These are phyloP conservation scores for Cervus canadensis DNA, from an alignment of 2,113 vertebrate species.

Conservation along the genomic window DNA sequence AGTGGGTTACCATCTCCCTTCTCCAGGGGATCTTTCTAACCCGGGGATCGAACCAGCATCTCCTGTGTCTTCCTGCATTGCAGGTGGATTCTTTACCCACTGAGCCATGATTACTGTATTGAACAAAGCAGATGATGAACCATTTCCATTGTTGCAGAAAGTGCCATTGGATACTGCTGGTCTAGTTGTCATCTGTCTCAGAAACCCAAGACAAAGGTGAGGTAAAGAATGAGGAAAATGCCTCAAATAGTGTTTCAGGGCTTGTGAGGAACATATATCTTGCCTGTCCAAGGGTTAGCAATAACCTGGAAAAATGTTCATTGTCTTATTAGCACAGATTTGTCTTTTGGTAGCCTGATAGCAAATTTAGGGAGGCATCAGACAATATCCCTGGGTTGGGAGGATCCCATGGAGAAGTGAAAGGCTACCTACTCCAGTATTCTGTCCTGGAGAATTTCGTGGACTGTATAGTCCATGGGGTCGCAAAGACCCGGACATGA, in stretches of 20 bases:
- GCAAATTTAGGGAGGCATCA: background rate
- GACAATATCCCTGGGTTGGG: background rate
- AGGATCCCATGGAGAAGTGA: background rate
- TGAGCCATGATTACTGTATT: background rate
- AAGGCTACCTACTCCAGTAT: background rate
- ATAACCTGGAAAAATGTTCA: background rate
- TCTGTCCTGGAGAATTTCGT: background rate
- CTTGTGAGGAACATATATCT: background rate
- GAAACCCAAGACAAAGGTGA: background rate
- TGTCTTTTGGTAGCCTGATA: background rate
- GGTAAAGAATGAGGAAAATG: background rate
- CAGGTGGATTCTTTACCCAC: background rate
- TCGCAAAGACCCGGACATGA: background rate
- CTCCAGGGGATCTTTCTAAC: background rate
- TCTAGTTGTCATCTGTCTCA: background rate
- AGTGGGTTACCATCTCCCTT: background rate
- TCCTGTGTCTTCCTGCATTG: background rate
- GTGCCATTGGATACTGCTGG: background rate
- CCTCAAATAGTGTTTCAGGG: background rate
- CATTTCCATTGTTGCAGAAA: background rate
- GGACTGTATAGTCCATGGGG: background rate
- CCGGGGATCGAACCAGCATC: background rate
- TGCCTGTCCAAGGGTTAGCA: background rate
- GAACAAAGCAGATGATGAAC: background rate
- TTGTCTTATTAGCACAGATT: background rate